phyloP scores from a whole-genome alignment of 2,888 invertebrate species.

The Xylota sylvarum region DNA sequence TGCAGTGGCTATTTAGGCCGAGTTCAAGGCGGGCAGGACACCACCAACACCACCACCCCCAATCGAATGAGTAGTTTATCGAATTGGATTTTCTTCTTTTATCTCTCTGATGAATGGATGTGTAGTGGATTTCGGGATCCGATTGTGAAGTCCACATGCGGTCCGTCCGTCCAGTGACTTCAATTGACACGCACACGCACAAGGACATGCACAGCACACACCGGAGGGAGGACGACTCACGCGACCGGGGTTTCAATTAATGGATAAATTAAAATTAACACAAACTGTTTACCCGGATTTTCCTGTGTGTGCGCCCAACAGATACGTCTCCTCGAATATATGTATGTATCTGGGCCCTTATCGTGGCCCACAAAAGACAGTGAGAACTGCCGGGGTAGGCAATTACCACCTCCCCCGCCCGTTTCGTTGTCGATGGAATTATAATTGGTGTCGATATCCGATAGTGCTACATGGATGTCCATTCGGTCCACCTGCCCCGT shows the following conservation, averaged over 20 bases:
- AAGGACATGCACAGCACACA: neutral
- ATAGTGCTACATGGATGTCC: conserved; percentile 71
- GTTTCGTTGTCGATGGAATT: conserved; percentile 64
- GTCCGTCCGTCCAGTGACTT: conserved; percentile 55
- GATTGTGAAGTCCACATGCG: conserved; percentile 66
- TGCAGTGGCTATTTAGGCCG: conserved; percentile 60
- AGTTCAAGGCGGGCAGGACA: conserved; percentile 9
- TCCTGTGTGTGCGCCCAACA: conserved; percentile 14
- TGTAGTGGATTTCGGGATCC: conserved; percentile 68
- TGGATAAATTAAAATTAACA: conserved; percentile 77
- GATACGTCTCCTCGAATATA: conserved; percentile 8
- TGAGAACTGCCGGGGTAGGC: conserved; percentile 65
- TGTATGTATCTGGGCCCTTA: conserved; percentile 20
- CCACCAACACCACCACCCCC: neutral
- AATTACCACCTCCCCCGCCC: conserved; percentile 57
- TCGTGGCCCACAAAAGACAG: conserved; percentile 59
- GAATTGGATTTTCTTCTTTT: conserved; percentile 72
- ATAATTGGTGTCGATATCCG: conserved; percentile 77
- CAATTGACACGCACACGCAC: conserved; percentile 57
- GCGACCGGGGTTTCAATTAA: conserved; percentile 75
- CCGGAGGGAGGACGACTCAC: conserved; percentile 27
- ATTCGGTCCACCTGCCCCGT: conserved; percentile 39
- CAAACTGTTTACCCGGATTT: conserved; percentile 66
- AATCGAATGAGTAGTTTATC: conserved; percentile 66
- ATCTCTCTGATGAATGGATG: conserved; percentile 38